Evolutionary conservation across 2,888 invertebrate species (phyloP).

Genomic region (Glaucopsyche alexis): DNA sequence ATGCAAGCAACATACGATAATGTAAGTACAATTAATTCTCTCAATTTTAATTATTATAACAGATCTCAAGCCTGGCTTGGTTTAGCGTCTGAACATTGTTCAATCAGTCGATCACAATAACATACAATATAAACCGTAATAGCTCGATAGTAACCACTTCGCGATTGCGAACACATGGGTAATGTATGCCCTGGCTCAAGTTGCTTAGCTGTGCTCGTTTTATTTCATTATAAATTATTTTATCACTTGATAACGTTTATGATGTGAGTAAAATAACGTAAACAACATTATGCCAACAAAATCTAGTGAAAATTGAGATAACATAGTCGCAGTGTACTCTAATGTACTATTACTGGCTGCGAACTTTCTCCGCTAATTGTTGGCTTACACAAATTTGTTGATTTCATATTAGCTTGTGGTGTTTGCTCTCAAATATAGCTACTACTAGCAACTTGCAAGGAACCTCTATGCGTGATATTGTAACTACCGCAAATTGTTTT

Average conservation of each 20-base stretch:
- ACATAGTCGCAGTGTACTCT: not conserved
- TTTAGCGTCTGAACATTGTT: no score
- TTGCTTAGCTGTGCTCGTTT: not conserved
- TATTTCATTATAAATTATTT: not conserved
- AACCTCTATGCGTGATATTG: not conserved
- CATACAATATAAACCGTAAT: no score
- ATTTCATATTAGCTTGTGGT: constrained; percentile 7
- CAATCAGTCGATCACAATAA: not conserved
- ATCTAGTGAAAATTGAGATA: not conserved
- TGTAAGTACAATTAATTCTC: not conserved
- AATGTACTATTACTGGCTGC: not conserved
- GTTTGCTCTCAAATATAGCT: not conserved
- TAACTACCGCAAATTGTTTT: not conserved
- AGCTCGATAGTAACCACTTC: no score
- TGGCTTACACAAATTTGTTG: constrained; percentile 14
- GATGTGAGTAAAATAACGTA: not conserved
- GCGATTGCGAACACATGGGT: not conserved
- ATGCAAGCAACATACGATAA: no score
- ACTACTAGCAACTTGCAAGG: not conserved
- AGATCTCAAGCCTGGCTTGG: not conserved
- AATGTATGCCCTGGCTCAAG: not conserved
- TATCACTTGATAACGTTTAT: not conserved
- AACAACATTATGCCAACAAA: not conserved
- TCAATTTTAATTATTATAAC: no score
- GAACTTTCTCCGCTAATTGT: constrained; percentile 23